Evolutionary conservation across 2,113 vertebrate genomes (phyloP).

Genomic region (Romanogobio albipinnatus): DNA sequence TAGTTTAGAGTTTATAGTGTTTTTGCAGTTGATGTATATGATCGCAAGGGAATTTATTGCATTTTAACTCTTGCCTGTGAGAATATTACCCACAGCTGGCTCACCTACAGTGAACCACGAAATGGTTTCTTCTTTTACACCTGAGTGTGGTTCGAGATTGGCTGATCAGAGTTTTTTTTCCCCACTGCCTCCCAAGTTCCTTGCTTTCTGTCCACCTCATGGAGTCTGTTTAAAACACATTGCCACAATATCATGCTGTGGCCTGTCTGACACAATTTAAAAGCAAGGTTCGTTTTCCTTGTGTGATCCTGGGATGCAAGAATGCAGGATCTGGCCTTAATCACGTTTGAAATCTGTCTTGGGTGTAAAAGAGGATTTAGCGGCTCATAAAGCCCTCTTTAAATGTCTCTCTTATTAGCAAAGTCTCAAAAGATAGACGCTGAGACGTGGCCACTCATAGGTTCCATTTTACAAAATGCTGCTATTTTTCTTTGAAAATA

Average conservation of each 20-base stretch:
- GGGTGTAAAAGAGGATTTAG: constrained; percentile 57
- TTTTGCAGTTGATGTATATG: neutral
- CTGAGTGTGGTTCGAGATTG: neutral
- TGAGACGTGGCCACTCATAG: constrained; percentile 66
- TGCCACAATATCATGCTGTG: neutral
- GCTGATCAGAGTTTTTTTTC: neutral
- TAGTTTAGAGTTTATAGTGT: too few species aligned
- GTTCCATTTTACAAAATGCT: constrained; percentile 66
- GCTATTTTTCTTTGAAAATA: constrained; percentile 57
- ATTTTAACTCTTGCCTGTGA: neutral
- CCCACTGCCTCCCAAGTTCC: neutral
- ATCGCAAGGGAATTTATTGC: neutral
- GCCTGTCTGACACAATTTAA: constrained; percentile 3
- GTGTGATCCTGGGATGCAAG: neutral
- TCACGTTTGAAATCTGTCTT: constrained; percentile 55
- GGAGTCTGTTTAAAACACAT: neutral
- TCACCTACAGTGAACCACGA: neutral
- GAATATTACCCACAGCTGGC: neutral
- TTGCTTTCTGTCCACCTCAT: constrained; percentile 9
- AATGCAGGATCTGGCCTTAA: constrained; percentile 39
- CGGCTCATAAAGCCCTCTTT: constrained; percentile 51
- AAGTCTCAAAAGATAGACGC: constrained; percentile 50
- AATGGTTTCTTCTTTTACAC: neutral
- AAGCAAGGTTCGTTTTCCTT: neutral
- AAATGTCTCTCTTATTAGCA: constrained; percentile 51